A percentile compares a stretch with the other conserved stretches of the same genome.
Evolutionary conservation across 2,113 vertebrate genomes (phyloP).

Genomic region (Caloenas nicobarica): DNA sequence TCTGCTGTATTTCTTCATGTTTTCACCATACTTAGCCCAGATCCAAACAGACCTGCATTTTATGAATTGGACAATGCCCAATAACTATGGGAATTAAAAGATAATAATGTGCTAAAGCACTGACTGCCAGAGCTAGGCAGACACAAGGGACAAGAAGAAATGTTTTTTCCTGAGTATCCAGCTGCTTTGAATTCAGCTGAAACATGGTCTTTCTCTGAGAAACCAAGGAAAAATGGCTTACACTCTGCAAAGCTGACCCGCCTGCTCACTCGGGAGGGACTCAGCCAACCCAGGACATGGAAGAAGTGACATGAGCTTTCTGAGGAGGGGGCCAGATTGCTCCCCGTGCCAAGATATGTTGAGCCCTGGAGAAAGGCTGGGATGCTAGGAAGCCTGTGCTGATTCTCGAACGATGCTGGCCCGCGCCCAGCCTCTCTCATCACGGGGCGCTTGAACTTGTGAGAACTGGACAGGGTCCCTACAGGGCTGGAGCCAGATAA

Average conservation of each 20-base stretch:
- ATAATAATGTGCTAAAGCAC: conserved; percentile 55
- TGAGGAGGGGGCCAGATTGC: neutral
- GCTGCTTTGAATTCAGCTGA: conserved; percentile 62
- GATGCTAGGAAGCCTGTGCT: neutral
- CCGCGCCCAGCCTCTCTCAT: neutral
- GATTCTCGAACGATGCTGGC: neutral
- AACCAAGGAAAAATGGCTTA: neutral
- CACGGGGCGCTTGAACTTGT: neutral
- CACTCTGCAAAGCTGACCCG: neutral
- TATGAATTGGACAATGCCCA: conserved; percentile 52
- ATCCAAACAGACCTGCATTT: conserved; percentile 9
- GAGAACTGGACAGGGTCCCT: neutral
- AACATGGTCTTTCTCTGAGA: conserved; percentile 2
- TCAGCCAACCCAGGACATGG: neutral
- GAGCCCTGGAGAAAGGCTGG: neutral
- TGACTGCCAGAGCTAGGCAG: conserved; percentile 46
- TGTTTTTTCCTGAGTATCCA: conserved; percentile 51
- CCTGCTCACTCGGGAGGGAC: neutral
- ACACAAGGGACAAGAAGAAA: conserved; percentile 59
- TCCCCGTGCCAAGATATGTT: neutral
- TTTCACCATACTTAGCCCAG: neutral
- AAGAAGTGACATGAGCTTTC: conserved; percentile 29
- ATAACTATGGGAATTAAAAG: conserved; percentile 38
- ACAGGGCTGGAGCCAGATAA: neutral
- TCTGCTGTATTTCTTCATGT: neutral